Percentiles rank a stretch among this genome's conserved stretches.
Evolutionary conservation across 1,140 invertebrate species (phyloP).

Genomic region (Chionoecetes opilio): DNA sequence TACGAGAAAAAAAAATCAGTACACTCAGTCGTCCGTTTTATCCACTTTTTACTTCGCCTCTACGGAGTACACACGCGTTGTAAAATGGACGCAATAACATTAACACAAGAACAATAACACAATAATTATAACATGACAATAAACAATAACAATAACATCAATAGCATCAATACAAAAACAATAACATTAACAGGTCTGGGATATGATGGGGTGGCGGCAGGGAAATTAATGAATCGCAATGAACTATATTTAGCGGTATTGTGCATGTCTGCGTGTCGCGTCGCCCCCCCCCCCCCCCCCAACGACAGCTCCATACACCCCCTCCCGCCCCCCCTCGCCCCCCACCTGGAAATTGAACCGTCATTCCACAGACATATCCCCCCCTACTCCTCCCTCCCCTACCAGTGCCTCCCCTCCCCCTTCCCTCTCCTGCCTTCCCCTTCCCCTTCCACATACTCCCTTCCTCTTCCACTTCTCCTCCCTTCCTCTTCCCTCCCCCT

Average conservation of each 20-base stretch:
- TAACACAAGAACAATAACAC: too few relatives aligned
- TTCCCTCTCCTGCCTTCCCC: background rate
- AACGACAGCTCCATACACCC: background rate
- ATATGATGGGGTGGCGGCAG: background rate
- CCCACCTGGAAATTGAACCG: slow-evolving; percentile 32
- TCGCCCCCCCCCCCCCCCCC: too few relatives aligned
- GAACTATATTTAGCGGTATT: too few relatives aligned
- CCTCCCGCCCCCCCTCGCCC: background rate
- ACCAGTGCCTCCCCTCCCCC: background rate
- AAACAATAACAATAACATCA: background rate
- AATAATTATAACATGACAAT: background rate
- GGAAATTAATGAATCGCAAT: background rate
- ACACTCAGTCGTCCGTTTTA: too few relatives aligned
- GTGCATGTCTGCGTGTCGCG: too few relatives aligned
- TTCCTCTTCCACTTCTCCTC: background rate
- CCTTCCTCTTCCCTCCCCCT: background rate
- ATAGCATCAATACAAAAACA: background rate
- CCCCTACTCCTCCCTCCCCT: background rate
- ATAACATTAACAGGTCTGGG: background rate
- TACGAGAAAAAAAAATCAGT: too few relatives aligned
- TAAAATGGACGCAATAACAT: too few relatives aligned
- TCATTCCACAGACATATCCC: slow-evolving; percentile 47
- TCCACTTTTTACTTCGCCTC: too few relatives aligned
- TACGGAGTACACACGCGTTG: too few relatives aligned
- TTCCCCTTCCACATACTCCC: background rate